These are phyloP conservation scores for Aramus guarauna DNA, from an alignment of 2,113 vertebrate species.

Conservation along the genomic window DNA sequence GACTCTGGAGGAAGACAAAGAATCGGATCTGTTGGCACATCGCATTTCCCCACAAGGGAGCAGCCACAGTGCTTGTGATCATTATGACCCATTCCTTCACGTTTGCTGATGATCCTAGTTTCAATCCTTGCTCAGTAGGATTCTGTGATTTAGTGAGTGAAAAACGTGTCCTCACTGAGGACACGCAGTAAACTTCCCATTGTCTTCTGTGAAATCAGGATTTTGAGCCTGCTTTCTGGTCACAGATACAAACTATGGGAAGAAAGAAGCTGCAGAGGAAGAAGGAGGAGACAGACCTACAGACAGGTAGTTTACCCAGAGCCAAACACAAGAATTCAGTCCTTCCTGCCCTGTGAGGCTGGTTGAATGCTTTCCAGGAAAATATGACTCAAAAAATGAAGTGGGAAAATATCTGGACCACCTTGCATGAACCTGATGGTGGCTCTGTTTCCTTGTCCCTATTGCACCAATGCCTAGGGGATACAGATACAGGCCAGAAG, in stretches of 20 bases:
- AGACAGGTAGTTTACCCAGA: background rate
- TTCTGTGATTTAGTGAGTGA: background rate
- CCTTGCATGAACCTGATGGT: background rate
- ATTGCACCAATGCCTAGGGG: background rate
- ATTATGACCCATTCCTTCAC: background rate
- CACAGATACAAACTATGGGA: background rate
- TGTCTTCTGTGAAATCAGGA: background rate
- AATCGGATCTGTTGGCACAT: background rate
- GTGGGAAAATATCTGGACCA: background rate
- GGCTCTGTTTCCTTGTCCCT: background rate
- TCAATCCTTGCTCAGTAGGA: background rate
- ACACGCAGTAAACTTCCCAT: background rate
- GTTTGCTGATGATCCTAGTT: background rate
- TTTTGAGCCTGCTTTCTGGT: background rate
- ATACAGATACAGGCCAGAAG: background rate
- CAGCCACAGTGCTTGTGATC: background rate
- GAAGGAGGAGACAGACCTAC: background rate
- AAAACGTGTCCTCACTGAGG: background rate
- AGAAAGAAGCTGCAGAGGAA: background rate
- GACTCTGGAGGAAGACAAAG: background rate
- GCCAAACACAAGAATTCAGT: background rate
- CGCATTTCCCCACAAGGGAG: background rate
- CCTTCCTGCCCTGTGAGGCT: background rate
- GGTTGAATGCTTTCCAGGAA: background rate
- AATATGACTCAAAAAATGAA: background rate